phyloP scores from a whole-genome alignment of 37 sponge, comb jelly and placozoan genomes.

The Hexactinellida sp. region DNA sequence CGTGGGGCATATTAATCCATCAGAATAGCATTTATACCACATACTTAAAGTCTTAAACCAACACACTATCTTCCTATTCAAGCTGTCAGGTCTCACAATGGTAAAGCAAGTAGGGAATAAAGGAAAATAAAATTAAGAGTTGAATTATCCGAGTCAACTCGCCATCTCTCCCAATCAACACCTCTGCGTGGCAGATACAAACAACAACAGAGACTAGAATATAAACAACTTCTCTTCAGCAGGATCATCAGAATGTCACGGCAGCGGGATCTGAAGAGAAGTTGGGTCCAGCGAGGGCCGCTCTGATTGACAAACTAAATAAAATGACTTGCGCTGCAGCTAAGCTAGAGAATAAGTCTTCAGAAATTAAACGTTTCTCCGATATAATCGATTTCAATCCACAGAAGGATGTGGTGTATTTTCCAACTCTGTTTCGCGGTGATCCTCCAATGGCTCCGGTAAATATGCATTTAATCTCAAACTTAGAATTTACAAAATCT shows the following conservation, averaged over 20 bases:
- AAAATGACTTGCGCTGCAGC: constrained; percentile 15
- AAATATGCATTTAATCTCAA: constrained; percentile 5
- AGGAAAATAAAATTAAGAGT: too few species aligned
- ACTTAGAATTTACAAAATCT: not conserved
- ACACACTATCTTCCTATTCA: too few species aligned
- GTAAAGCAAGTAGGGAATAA: too few species aligned
- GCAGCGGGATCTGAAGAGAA: not conserved
- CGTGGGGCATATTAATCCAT: too few species aligned
- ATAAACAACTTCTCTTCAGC: not conserved
- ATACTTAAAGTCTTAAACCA: too few species aligned
- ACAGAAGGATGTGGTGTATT: not conserved
- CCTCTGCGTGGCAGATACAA: too few species aligned
- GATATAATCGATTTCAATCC: constrained; percentile 11
- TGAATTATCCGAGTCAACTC: too few species aligned
- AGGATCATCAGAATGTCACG: not conserved
- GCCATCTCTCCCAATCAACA: too few species aligned
- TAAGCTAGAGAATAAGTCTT: not conserved
- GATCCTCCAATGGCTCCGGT: constrained; percentile 25
- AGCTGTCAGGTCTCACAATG: too few species aligned
- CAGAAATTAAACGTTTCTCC: not conserved
- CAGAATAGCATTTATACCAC: too few species aligned
- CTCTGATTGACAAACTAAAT: not conserved
- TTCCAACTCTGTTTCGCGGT: not conserved
- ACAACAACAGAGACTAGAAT: too few species aligned
- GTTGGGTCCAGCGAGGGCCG: not conserved